These are phyloP conservation scores for Melanerpes formicivorus DNA, from an alignment of 2,113 vertebrate genomes.

Conservation along the genomic window DNA sequence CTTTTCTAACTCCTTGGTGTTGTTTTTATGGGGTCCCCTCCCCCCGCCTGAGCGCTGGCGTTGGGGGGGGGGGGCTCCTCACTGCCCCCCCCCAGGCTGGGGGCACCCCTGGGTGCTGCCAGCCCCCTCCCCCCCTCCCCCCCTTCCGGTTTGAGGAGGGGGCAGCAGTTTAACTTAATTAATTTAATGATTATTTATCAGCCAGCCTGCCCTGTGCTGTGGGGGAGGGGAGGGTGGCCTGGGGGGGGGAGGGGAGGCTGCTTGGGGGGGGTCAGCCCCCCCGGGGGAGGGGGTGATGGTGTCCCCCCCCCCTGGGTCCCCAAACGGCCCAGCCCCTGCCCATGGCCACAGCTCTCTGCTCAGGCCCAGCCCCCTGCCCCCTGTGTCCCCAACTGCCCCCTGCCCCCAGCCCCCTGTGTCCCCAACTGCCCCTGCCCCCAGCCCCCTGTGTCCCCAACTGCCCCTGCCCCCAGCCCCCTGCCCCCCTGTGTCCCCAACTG, in stretches of 20 bases:
- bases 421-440: too few species aligned
- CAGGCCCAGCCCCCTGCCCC: too few species aligned
- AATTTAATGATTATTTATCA: conserved; percentile 58
- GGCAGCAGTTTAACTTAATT: conserved; percentile 42
- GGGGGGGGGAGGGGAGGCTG: background rate
- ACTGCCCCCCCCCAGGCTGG: background rate
- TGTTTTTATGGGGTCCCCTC: background rate
- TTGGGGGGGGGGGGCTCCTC: background rate
- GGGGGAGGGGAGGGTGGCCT: background rate
- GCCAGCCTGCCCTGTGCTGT: background rate
- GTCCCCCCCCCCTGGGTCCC: background rate
- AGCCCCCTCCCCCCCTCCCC: background rate
- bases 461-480: too few species aligned
- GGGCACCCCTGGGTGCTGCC: background rate
- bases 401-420: too few species aligned
- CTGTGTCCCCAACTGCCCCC: too few species aligned
- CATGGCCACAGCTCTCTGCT: too few species aligned
- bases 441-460: too few species aligned
- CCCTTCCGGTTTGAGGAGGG: too few species aligned
- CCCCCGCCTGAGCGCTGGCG: conserved; percentile 32
- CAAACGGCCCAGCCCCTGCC: too few species aligned
- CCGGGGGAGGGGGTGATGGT: background rate
- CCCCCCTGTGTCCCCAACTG: too few species aligned
- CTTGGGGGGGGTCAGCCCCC: background rate
- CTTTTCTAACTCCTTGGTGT: background rate